Evolutionary conservation across 2,888 invertebrate species (phyloP), one percentile per base, ranked within the genome.

Genomic region (Sericinus montela): DNA sequence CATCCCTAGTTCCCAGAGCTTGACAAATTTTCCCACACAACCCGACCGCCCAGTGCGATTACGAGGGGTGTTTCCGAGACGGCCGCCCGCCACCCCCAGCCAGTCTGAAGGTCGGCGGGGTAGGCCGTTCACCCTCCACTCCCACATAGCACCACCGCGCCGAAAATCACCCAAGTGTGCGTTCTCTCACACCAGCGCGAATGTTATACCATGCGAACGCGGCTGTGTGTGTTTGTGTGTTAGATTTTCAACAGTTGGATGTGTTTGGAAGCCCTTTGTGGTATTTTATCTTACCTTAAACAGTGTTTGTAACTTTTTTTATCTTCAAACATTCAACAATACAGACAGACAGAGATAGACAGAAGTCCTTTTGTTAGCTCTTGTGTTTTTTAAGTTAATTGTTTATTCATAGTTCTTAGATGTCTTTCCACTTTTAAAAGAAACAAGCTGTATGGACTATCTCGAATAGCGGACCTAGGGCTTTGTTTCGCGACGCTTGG

Each of bases 101-200:
- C 58, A 54, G 86, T 86, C 86, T 87, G 87, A 86, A 87, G 87
- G 87, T 86, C 86, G 78, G 55, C 58, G 25, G 69, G 71, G 69
- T 57, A 72, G 82, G 76, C 64, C 81, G 75, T 82, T 86, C 80
- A 86, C 77, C 82, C 80, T 53, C 59, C 56, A 55, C 59, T 48
- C 59, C 60, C 60, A 57, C 59, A 45, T 43, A 52, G 52, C 54
- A 51, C 59, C 57, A 46, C 58, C 59, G 44, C 53, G 57, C 52
- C 48, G 48, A 52, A 54, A 55, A 45, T 28, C 46, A 47, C 28
- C 45, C n/a, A 36, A 47, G 54, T 54, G 54, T 54, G 54, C 46
- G 48, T 30, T 30, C 11, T 28, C 32, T 1, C 34, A 19, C 41
- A 29, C 13, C 35, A n/a, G 7, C 45, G 11, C 23, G 10, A 34